A percentile compares a stretch with the other conserved stretches of the same genome.
These are phyloP conservation scores for Aphis craccivora DNA, from an alignment of 1,140 invertebrate genomes.

Conservation along the genomic window DNA sequence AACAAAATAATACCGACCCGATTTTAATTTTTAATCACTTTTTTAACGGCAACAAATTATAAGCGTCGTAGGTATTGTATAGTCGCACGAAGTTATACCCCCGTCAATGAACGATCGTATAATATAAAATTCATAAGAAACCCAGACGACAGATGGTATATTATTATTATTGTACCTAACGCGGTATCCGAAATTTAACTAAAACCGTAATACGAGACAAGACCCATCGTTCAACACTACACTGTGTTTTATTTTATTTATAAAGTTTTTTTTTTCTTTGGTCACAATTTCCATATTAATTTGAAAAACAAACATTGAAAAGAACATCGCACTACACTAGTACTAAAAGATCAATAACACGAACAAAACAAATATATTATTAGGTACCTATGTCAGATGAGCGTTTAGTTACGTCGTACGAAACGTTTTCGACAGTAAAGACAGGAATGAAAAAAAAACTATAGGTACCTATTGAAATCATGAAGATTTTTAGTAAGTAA, in stretches of 20 bases:
- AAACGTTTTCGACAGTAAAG: neutral
- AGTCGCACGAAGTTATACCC: neutral
- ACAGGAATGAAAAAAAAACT: neutral
- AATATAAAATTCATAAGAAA: neutral
- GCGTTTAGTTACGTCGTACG: neutral
- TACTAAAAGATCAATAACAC: neutral
- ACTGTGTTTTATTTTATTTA: too few relatives aligned
- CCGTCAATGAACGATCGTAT: neutral
- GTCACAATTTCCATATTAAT: neutral
- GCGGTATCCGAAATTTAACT: too few relatives aligned
- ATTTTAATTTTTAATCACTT: neutral
- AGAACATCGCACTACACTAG: neutral
- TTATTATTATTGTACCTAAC: too few relatives aligned
- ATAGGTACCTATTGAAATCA: too few relatives aligned
- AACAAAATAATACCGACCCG: neutral
- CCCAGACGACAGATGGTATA: neutral
- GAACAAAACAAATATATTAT: neutral
- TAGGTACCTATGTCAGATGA: neutral
- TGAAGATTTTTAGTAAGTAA: neutral
- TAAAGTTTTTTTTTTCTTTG: too few relatives aligned
- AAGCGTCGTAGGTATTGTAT: too few relatives aligned
- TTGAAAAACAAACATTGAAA: neutral
- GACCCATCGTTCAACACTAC: neutral
- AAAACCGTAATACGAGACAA: neutral
- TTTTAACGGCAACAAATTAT: too few relatives aligned